phyloP scores from a whole-genome alignment of 2,888 invertebrate species.

The Euzetes globulus region DNA sequence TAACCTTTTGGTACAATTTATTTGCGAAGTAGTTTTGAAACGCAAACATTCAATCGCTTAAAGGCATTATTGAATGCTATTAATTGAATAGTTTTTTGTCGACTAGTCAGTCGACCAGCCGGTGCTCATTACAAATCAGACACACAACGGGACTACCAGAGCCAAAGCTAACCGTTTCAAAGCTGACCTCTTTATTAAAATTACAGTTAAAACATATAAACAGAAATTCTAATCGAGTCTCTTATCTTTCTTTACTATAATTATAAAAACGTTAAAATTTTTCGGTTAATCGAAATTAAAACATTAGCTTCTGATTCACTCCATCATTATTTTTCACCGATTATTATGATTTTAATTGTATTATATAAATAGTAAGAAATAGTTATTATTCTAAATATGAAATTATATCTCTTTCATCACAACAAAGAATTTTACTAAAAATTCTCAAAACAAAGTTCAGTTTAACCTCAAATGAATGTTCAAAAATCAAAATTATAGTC shows the following conservation, averaged over 20 bases:
- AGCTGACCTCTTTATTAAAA: neutral
- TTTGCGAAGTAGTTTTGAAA: neutral
- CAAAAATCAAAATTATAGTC: too few species aligned
- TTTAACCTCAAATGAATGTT: too few species aligned
- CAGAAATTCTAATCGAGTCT: neutral
- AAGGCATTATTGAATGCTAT: constrained; percentile 11
- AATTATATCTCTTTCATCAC: too few species aligned
- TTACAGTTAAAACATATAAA: neutral
- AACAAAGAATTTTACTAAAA: too few species aligned
- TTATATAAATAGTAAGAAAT: neutral
- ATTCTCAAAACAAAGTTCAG: too few species aligned
- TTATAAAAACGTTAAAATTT: neutral
- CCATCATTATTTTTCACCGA: neutral
- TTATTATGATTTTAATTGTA: neutral
- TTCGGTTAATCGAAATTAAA: neutral
- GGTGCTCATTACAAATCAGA: too few species aligned
- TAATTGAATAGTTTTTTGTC: constrained; percentile 10
- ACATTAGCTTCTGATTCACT: neutral
- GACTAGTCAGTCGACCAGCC: neutral
- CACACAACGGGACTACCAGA: too few species aligned
- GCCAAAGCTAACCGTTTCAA: neutral
- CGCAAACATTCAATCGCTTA: neutral
- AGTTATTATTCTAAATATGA: too few species aligned
- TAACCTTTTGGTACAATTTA: constrained; percentile 7
- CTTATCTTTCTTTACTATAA: neutral